Evolutionary conservation across 2,888 invertebrate species (phyloP).

Genomic region (Camponotus fellah): DNA sequence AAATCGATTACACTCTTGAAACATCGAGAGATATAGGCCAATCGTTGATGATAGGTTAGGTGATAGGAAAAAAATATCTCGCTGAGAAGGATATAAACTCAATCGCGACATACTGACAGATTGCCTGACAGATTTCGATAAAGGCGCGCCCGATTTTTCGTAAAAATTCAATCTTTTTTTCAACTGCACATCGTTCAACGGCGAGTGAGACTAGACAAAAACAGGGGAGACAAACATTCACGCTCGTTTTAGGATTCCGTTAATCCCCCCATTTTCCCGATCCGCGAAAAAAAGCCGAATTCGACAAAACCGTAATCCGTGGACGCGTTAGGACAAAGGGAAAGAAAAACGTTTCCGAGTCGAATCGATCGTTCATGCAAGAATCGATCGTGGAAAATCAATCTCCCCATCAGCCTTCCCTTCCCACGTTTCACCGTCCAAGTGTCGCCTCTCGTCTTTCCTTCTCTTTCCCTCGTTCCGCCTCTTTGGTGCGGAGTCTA

Average conservation of each 20-base stretch:
- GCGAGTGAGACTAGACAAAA: conserved; percentile 37
- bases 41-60: conserved; percentile 16
- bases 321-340: conserved; percentile 55
- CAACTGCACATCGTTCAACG: conserved; percentile 37
- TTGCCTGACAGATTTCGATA: conserved; percentile 45
- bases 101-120: conserved; percentile 46
- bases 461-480: conserved; percentile 32
- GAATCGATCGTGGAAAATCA: conserved; percentile 68
- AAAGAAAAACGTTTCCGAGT: conserved; percentile 55
- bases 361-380: conserved; percentile 47
- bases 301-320: conserved; percentile 60
- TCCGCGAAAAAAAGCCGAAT: conserved; percentile 47
- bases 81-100: not conserved
- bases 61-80: conserved; percentile 9
- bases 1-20: not conserved
- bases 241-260: conserved; percentile 57
- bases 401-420: conserved; percentile 59
- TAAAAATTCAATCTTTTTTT: conserved; percentile 46
- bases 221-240: conserved; percentile 50
- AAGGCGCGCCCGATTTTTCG: conserved; percentile 25
- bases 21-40: not conserved
- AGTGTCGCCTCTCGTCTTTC: conserved; percentile 53
- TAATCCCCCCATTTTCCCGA: conserved; percentile 53
- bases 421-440: not conserved
- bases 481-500: conserved; percentile 53